Evolutionary conservation across 2,888 invertebrate species (phyloP).

Genomic region (Ormyrus nitidulus): DNA sequence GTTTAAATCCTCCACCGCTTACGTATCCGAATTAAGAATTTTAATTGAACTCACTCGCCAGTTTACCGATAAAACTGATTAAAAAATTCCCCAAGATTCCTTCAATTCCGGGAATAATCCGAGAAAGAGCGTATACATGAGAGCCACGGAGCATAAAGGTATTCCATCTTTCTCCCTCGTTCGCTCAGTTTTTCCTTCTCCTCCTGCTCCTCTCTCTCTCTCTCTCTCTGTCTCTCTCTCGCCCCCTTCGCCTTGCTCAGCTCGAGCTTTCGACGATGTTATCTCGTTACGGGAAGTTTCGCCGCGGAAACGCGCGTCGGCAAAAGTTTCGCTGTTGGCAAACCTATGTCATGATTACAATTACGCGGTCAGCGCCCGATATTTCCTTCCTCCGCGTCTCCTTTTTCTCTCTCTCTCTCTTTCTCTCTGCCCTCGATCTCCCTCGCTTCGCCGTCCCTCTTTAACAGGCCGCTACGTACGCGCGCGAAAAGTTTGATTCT

Average conservation of each 20-base stretch:
- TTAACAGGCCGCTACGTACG: slow-evolving; percentile 26
- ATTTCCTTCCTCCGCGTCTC: slow-evolving; percentile 34
- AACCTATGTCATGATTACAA: slow-evolving; percentile 55
- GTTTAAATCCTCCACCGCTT: too few species aligned
- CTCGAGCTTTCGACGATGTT: slow-evolving; percentile 57
- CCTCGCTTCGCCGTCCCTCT: background rate
- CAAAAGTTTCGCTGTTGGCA: slow-evolving; percentile 53
- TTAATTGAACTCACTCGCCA: background rate
- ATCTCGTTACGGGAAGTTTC: slow-evolving; percentile 57
- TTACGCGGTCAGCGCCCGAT: slow-evolving; percentile 49
- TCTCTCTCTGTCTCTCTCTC: slow-evolving; percentile 11
- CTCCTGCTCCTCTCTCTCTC: background rate
- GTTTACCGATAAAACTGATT: slow-evolving; percentile 24
- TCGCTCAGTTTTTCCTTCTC: slow-evolving; percentile 22
- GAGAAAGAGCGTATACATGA: background rate
- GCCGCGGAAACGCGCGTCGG: slow-evolving; percentile 39
- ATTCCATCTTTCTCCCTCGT: slow-evolving; percentile 24
- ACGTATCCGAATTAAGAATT: background rate
- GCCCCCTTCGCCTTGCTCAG: slow-evolving; percentile 26
- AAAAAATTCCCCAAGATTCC: slow-evolving; percentile 17
- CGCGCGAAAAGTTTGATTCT: slow-evolving; percentile 45
- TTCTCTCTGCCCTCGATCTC: background rate
- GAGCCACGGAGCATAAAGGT: slow-evolving; percentile 12
- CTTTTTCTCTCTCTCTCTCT: slow-evolving; percentile 6
- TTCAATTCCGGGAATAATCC: background rate